Evolutionary conservation across 1,140 invertebrate genomes (phyloP), one percentile per base, ranked within the genome.

Genomic region (Scaptomyza graminum): DNA sequence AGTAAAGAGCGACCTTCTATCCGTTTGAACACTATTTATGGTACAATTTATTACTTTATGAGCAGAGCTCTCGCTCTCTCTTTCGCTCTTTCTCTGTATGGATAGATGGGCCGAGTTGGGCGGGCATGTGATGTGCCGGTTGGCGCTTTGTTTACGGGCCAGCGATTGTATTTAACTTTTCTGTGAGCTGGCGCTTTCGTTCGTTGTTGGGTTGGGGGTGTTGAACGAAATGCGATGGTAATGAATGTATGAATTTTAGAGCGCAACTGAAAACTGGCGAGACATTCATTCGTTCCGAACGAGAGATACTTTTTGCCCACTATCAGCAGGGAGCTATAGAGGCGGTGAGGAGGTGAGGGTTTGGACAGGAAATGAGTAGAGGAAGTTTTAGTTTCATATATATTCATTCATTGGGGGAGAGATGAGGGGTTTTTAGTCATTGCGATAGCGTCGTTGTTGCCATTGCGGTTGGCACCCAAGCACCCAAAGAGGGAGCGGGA

Each of bases 21-120:
- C 57, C 52, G 43, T 60, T 70, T 68, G 75, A 70, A 88, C 83
- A 87, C 83, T 87, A 87, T 87, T 87, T 88, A 87, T 74, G 83
- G 67, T 88, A 90, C 84, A 81, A 90, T 90, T 90, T 90, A 90
- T 90, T 90, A 90, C 87, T 90, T 90, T 90, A 83, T 90, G 88
- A 83, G 79, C 9, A 39, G 49, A 90, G 79, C 75, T 79, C 72
- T 34, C 31, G 9, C 55, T 66, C 52, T 44, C 28, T 13, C 50
- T 34, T 25, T 49, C 16, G 22, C 41, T 39, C 34, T 15, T 46
- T 41, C 37, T 41, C n/a, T 39, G 1, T 22, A 22, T 22, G 18
- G 18, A 12, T n/a, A 12, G 5, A n/a, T 49, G 47, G 5, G 39
- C n/a, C 31, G 37, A n/a, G 37, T 41, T 12, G 37, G 37, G 12